Base-by-base conservation (phyloP, 2,113 vertebrate genomes). In the Heliornis fulica region DNA sequence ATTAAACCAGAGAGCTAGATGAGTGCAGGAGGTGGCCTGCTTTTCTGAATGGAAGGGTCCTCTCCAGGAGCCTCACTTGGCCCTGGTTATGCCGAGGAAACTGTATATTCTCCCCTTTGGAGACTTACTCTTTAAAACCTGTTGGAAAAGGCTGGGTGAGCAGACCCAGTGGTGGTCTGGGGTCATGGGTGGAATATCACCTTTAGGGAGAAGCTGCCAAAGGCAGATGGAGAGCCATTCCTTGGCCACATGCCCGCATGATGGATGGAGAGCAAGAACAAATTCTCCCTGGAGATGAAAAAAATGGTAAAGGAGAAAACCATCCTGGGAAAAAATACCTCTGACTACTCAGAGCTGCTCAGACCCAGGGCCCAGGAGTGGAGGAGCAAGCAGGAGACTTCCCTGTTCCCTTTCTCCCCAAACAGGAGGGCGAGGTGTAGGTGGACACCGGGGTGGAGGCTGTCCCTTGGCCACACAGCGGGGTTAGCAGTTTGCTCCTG, bases 381-480 rank as follows among this genome's bases (percentile, higher is more conserved):
- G 75, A 94, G 56, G 38, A 90, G 72, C 50, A 16, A 92, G 40
- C 31, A 56, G 26, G 76, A 93, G 38, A 26, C 79, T 82, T 92
- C 96, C 48, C 79, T 81, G 28, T 83, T 96, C 43, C 70, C 22
- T 87, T 87, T 29, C 38, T 88, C 43, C 68, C 16, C 9, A 45
- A 86, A 60, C 5, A 57, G 53, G 51, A 78, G 83, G 32, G 13
- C 1, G 2, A 80, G 23, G 93, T 92, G 88, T 96, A 95, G 94
- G 94, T 94, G 96, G 96, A 66, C 94, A 88, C 5, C 2, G 3
- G 71, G 85, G 94, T 2, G 51, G 95, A 93, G 93, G 80, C 76
- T 48, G 69, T 81, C 86, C 83, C 65, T 84, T 90, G 90, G 93
- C 93, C 17, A 6, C 5, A 1, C 13, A 29, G 13, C 40, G 9